These are phyloP conservation scores for Lithosia quadra DNA, from an alignment of 2,888 invertebrate genomes.

Conservation along the genomic window DNA sequence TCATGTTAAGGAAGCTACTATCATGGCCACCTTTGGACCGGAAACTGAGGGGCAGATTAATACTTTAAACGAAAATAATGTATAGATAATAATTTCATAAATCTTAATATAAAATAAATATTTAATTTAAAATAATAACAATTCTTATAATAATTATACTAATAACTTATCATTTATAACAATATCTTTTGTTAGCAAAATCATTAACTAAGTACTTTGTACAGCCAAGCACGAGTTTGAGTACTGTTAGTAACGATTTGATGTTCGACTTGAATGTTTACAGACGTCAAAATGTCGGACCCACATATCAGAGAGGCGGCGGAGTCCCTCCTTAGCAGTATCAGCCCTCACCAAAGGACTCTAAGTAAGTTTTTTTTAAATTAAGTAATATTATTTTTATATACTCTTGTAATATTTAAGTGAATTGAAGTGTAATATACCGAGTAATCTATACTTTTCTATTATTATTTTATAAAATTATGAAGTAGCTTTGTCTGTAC, in stretches of 20 bases:
- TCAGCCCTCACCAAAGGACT: conserved; percentile 70
- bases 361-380: conserved; percentile 68
- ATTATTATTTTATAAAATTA: too few species aligned
- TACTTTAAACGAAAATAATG: too few species aligned
- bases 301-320: conserved; percentile 83
- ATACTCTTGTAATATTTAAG: not conserved
- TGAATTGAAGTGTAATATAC: too few species aligned
- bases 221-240: not conserved
- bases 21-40: too few species aligned
- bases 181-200: not conserved
- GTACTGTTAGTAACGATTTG: not conserved
- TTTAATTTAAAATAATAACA: too few species aligned
- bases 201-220: not conserved
- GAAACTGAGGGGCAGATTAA: too few species aligned
- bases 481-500: too few species aligned
- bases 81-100: too few species aligned
- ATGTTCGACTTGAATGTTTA: not conserved
- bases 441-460: too few species aligned
- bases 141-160: not conserved
- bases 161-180: too few species aligned
- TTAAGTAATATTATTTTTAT: not conserved
- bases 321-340: conserved; percentile 81
- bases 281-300: conserved; percentile 68
- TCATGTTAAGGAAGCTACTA: too few species aligned
- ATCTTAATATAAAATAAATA: too few species aligned